phyloP scores from a whole-genome alignment of 2,113 vertebrate genomes.

The Phoxinus phoxinus region DNA sequence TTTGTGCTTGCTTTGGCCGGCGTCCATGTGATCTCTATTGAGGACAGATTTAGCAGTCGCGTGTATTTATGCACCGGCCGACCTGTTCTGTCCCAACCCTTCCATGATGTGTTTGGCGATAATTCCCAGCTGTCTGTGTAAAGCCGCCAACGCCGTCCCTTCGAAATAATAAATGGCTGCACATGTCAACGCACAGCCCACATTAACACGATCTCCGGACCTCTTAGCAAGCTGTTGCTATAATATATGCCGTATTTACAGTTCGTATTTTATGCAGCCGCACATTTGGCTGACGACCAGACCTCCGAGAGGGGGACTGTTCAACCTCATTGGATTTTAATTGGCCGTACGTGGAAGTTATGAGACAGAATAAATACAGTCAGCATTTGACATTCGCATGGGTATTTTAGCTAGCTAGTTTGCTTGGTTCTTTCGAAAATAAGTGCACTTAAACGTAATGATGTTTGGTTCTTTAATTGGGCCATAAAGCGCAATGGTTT shows the following conservation, averaged over 20 bases:
- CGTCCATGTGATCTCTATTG: conserved; percentile 36
- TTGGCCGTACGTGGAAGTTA: conserved; percentile 13
- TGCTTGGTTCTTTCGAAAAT: neutral
- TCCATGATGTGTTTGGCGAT: conserved; percentile 39
- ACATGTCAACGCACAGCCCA: conserved; percentile 6
- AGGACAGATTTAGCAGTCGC: conserved; percentile 46
- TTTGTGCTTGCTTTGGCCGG: conserved; percentile 47
- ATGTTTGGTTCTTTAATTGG: conserved; percentile 10
- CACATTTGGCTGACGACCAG: conserved; percentile 40
- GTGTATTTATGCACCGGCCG: neutral
- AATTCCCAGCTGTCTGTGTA: conserved; percentile 19
- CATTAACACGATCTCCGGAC: conserved; percentile 7
- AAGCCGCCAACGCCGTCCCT: neutral
- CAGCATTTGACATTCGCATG: neutral
- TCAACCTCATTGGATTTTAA: conserved; percentile 41
- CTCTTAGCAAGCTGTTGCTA: conserved; percentile 30
- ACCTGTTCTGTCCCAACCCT: conserved; percentile 5
- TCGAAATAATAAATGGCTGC: conserved; percentile 32
- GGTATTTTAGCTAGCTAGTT: conserved; percentile 6
- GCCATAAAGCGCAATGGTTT: neutral
- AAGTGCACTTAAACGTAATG: conserved; percentile 1
- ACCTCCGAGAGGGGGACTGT: neutral
- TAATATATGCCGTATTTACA: conserved; percentile 37
- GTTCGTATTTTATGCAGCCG: neutral
- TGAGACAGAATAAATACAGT: conserved; percentile 37